Evolutionary conservation across 2,888 invertebrate genomes (phyloP), one percentile per base, ranked within the genome.

Genomic region (Petrolisthes cinctipes): DNA sequence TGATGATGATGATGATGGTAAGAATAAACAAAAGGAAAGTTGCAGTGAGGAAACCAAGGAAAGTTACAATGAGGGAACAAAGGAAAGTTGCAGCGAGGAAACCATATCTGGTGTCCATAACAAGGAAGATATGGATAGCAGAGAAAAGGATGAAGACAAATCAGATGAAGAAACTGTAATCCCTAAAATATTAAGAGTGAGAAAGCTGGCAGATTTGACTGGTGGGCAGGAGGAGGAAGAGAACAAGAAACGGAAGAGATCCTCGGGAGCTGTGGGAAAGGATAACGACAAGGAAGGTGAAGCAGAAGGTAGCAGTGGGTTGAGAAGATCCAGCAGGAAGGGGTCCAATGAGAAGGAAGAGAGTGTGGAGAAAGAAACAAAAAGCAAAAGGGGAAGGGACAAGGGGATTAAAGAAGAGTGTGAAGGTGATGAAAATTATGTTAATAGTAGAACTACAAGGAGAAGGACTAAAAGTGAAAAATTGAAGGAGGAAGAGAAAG

Each of bases 1-100:
- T 51, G 68, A 61, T 66, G 82, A 53, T 1, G 54, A 54, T 9
- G 54, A 83, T 83, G 82, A 51, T 71, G 20, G 6, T 82, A 61
- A 80, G 80, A 56, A 80, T n/a, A n/a, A 20, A 7, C n/a, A 82
- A 56, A 14, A 53, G 82, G 54, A 83, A 66, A 20, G 53, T 61
- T 7, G 9, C 51, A 11, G 66, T 53, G 3, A 75, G 56, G 66
- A 17, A 54, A 17, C 3, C 5, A 54, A 61, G 56, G 57, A 61
- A 53, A 37, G 37, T 20, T 57, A 80, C 7, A 61, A 20, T 37
- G 23, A 61, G 11, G 56, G 37, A n/a, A 79, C 9, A 75, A 75
- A 17, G 17, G 53, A 54, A 23, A 14, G 23, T 75, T 71, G 20
- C 23, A 75, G 75, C 51, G 54, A 76, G 54, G 76, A 76, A 20